A percentile compares a stretch with the other conserved stretches of the same genome.
phyloP scores from a whole-genome alignment of 2,888 invertebrate species.

The Volucella inflata region DNA sequence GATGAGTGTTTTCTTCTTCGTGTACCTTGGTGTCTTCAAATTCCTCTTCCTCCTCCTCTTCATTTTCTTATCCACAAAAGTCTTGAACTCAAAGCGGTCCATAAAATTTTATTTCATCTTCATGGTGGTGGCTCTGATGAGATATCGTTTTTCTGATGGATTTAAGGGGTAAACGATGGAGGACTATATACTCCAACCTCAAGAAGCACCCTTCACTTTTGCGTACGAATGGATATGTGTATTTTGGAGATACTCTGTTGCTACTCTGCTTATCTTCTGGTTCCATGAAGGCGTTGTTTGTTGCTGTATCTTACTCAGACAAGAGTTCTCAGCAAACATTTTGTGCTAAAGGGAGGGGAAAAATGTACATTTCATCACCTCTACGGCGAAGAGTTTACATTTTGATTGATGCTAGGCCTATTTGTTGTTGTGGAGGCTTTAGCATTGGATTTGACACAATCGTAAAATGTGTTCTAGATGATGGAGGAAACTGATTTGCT shows the following conservation, averaged over 20 bases:
- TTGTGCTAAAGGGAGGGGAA: conserved; percentile 17
- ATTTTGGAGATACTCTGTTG: neutral
- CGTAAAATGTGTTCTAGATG: conserved; percentile 21
- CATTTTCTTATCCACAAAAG: too few relatives aligned
- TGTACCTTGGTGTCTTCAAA: conserved; percentile 13
- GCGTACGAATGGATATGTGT: neutral
- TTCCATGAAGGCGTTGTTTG: conserved; percentile 22
- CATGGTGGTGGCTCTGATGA: conserved; percentile 62
- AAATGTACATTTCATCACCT: conserved; percentile 59
- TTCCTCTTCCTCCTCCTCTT: conserved; percentile 8
- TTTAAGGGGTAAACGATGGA: conserved; percentile 62
- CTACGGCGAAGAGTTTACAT: conserved; percentile 17
- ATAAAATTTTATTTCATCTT: conserved; percentile 64
- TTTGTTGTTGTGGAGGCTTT: conserved; percentile 40
- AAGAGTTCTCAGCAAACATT: neutral
- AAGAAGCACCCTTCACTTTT: too few relatives aligned
- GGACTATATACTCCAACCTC: neutral
- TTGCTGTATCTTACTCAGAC: neutral
- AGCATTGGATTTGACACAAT: conserved; percentile 27
- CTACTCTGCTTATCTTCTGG: neutral
- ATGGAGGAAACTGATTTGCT: conserved; percentile 8
- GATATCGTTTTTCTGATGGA: conserved; percentile 45
- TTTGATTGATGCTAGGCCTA: conserved; percentile 63
- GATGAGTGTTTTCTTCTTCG: conserved; percentile 29
- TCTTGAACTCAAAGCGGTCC: conserved; percentile 47